A percentile compares a stretch with the other conserved stretches of the same genome.
Evolutionary conservation across 1,140 invertebrate species (phyloP).

Genomic region (Drosophila sp.): DNA sequence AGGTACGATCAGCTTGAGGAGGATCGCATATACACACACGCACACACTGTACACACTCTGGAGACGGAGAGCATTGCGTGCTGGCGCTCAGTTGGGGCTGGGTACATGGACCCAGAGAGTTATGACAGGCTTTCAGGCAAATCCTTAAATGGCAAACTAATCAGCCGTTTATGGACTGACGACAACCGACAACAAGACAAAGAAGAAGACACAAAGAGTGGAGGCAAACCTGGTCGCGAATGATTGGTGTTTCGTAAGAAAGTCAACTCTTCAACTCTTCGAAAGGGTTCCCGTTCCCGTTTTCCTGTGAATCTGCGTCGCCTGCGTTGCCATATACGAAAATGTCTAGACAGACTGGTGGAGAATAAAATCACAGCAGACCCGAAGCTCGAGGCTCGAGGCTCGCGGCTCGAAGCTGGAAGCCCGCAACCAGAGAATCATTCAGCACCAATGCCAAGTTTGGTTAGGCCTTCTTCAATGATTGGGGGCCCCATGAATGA

Average conservation of each 20-base stretch:
- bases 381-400: background rate
- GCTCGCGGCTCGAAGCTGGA: constrained; percentile 19
- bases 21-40: constrained; percentile 50
- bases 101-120: constrained; percentile 67
- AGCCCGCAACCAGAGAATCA: constrained; percentile 55
- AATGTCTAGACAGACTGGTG: constrained; percentile 65
- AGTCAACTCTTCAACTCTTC: constrained; percentile 45
- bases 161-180: constrained; percentile 75
- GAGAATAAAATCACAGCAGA: constrained; percentile 68
- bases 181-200: constrained; percentile 76
- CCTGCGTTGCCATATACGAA: constrained; percentile 71
- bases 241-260: constrained; percentile 59
- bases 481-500: constrained; percentile 74
- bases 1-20: constrained; percentile 43
- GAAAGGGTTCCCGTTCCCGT: constrained; percentile 31
- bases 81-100: constrained; percentile 48
- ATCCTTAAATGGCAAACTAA: constrained; percentile 65
- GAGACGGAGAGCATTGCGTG: constrained; percentile 3
- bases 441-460: constrained; percentile 75
- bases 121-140: constrained; percentile 64
- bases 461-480: constrained; percentile 69
- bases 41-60: background rate
- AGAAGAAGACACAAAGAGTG: constrained; percentile 62
- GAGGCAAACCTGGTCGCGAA: background rate
- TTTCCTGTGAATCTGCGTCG: constrained; percentile 48